A percentile compares a stretch with the other conserved stretches of the same genome.
Conservation (phyloP, 2,888 invertebrate genomes). For the Timandra comae region DNA sequence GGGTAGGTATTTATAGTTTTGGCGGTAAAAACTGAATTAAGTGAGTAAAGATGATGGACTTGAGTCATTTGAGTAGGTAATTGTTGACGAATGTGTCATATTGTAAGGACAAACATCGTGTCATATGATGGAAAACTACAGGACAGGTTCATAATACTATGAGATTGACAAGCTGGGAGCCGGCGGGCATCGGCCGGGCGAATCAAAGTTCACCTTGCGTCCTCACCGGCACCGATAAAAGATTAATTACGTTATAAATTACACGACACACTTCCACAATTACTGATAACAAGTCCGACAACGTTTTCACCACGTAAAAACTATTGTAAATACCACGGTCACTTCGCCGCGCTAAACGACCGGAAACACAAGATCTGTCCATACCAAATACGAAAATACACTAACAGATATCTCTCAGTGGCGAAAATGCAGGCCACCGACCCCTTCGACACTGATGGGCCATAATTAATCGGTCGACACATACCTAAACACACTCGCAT, state of each 20-base stretch:
- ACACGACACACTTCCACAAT: slow-evolving; percentile 61
- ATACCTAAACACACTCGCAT: slow-evolving; percentile 73
- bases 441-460: slow-evolving; percentile 60
- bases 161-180: slow-evolving; percentile 19
- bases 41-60: too few relatives aligned
- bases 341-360: slow-evolving; percentile 18
- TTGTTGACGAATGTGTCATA: too few relatives aligned
- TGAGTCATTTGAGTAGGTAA: too few relatives aligned
- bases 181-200: slow-evolving; percentile 27
- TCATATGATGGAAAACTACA: too few relatives aligned
- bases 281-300: slow-evolving; percentile 51
- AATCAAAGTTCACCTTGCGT: slow-evolving; percentile 55
- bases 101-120: too few relatives aligned
- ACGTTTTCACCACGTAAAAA: slow-evolving; percentile 52
- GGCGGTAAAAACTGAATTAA: too few relatives aligned
- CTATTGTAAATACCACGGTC: slow-evolving; percentile 32
- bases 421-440: slow-evolving; percentile 62
- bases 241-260: slow-evolving; percentile 72
- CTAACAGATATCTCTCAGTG: slow-evolving; percentile 40
- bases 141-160: too few relatives aligned
- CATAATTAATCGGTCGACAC: slow-evolving; percentile 68
- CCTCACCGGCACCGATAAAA: slow-evolving; percentile 55
- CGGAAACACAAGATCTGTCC: slow-evolving; percentile 35
- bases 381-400: slow-evolving; percentile 50
- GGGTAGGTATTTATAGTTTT: too few relatives aligned